A percentile compares a stretch with the other conserved stretches of the same genome.
Evolutionary conservation across 2,113 vertebrate genomes (phyloP).

Genomic region (Stegostoma tigrinum): DNA sequence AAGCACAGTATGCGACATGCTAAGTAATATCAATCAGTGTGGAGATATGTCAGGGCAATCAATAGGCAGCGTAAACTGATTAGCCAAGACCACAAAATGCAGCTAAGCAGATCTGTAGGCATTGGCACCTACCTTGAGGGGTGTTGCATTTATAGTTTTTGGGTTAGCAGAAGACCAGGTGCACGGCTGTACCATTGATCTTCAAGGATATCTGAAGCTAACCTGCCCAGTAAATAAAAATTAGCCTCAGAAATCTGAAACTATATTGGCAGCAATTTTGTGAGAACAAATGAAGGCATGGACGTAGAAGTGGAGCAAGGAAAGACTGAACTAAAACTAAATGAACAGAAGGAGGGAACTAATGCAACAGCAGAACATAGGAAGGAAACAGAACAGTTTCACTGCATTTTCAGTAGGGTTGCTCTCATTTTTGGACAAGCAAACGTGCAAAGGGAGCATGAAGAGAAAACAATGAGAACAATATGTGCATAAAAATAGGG

Average conservation of each 20-base stretch:
- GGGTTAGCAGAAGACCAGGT: constrained; percentile 8
- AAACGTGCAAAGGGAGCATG: background rate
- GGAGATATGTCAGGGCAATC: background rate
- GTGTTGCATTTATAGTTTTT: background rate
- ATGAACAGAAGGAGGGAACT: constrained; percentile 10
- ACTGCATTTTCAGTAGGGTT: background rate
- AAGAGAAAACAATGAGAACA: background rate
- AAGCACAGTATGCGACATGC: background rate
- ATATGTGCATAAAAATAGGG: too few species aligned
- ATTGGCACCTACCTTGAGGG: background rate
- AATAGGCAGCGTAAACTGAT: background rate
- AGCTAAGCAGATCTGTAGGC: background rate
- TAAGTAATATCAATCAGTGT: background rate
- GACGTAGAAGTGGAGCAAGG: background rate
- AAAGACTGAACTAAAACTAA: background rate
- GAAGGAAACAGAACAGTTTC: background rate
- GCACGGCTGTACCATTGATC: background rate
- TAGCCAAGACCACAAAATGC: background rate
- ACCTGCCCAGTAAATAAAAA: background rate
- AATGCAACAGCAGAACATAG: background rate
- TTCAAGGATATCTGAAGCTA: background rate
- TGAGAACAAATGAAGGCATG: background rate
- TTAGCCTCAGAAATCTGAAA: background rate
- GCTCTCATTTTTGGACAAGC: background rate
- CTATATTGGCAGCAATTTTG: background rate